Conservation (phyloP, 2,797 vertebrate genomes). For the Craterocephalus amniculus region DNA sequence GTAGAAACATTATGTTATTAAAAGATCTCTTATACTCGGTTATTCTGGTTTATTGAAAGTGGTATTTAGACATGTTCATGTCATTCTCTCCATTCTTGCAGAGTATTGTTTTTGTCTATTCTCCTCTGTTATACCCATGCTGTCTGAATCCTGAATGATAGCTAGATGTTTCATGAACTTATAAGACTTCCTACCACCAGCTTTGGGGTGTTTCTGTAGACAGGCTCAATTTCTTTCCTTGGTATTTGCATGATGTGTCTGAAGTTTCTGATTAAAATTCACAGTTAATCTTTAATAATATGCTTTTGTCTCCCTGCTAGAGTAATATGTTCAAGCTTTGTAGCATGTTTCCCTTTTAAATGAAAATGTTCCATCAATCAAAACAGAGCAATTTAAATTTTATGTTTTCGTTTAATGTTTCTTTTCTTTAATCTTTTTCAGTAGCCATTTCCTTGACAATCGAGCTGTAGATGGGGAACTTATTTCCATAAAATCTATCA, state of each 20-base stretch:
- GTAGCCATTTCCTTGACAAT: not conserved
- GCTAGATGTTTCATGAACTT: conserved; percentile 27
- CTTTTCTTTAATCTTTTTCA: conserved; percentile 1
- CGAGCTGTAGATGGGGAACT: not conserved
- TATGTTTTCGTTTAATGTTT: not conserved
- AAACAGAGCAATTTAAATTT: conserved; percentile 6
- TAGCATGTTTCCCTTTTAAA: conserved; percentile 8
- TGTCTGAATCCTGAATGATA: conserved; percentile 16
- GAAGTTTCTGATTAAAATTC: not conserved
- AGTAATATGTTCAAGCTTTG: conserved; percentile 7
- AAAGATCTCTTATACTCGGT: conserved; percentile 2
- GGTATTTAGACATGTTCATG: conserved; percentile 19
- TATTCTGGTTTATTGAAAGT: conserved; percentile 13
- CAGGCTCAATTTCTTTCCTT: conserved; percentile 13
- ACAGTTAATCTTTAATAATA: not conserved
- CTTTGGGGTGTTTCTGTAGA: conserved; percentile 21
- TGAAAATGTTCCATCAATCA: conserved; percentile 7
- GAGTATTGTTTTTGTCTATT: conserved; percentile 28
- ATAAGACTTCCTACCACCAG: conserved; percentile 13
- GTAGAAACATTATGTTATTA: conserved; percentile 4
- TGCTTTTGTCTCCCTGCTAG: conserved; percentile 1
- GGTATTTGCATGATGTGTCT: conserved; percentile 1
- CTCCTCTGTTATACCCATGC: conserved; percentile 26
- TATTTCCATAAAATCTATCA: conserved; percentile 30
- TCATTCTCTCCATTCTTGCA: not conserved